Evolutionary conservation across 2,888 invertebrate genomes (phyloP).

Genomic region (Drosophila helvetica): DNA sequence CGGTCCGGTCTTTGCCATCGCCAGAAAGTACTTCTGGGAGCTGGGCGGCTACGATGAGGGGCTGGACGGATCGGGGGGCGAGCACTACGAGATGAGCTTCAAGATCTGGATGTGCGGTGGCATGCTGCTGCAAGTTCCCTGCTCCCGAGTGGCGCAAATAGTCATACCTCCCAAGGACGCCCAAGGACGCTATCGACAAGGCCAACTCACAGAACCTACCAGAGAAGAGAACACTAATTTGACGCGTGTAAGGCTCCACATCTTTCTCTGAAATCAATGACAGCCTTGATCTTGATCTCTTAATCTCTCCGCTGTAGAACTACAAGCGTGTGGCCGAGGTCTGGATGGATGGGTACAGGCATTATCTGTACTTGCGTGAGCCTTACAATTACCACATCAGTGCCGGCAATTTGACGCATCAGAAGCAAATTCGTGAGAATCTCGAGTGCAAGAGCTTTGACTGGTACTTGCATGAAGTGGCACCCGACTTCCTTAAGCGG

Average conservation of each 20-base stretch:
- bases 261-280: neutral
- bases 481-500: conserved; percentile 93
- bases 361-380: conserved; percentile 91
- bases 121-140: conserved; percentile 94
- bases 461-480: conserved; percentile 97
- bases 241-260: conserved; percentile 54
- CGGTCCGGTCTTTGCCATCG: conserved; percentile 97
- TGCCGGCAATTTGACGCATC: conserved; percentile 91
- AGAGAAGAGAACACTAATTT: conserved; percentile 90
- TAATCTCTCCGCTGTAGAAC: conserved; percentile 86
- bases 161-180: conserved; percentile 94
- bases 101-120: conserved; percentile 99
- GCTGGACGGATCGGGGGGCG: conserved; percentile 98
- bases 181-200: neutral
- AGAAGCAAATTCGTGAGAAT: conserved; percentile 88
- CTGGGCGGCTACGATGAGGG: conserved; percentile 96
- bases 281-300: neutral
- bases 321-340: conserved; percentile 96
- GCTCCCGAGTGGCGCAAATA: conserved; percentile 95
- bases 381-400: conserved; percentile 89
- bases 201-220: conserved; percentile 87
- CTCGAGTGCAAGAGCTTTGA: conserved; percentile 95
- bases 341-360: conserved; percentile 99
- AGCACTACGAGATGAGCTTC: conserved; percentile 98
- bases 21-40: conserved; percentile 96